phyloP scores from a whole-genome alignment of 2,113 vertebrate species.

The Sander lucioperca region DNA sequence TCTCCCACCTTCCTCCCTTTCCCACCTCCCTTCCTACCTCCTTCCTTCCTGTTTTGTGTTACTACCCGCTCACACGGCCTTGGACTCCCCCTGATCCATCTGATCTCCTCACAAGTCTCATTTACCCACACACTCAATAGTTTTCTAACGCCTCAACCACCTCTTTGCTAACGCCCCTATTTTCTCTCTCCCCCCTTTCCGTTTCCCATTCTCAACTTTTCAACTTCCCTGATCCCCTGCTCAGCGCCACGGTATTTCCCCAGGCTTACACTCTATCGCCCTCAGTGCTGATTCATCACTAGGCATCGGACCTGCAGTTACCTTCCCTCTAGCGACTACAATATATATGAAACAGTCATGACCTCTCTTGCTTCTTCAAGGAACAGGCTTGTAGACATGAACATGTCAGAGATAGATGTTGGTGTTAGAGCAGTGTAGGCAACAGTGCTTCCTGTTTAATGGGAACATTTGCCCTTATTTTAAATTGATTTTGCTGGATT shows the following conservation, averaged over 20 bases:
- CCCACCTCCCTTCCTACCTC: slow-evolving; percentile 6
- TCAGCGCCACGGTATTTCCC: slow-evolving; percentile 6
- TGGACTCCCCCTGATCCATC: slow-evolving; percentile 15
- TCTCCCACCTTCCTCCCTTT: background rate
- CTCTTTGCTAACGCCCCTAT: background rate
- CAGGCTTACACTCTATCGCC: background rate
- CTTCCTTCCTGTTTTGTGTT: slow-evolving; percentile 11
- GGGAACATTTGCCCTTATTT: slow-evolving; percentile 8
- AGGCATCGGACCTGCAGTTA: slow-evolving; percentile 8
- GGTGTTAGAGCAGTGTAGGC: background rate
- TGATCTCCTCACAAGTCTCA: slow-evolving; percentile 8
- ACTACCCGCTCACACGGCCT: slow-evolving; percentile 10
- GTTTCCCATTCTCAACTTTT: slow-evolving; percentile 47
- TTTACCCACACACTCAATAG: slow-evolving; percentile 14
- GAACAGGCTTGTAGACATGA: background rate
- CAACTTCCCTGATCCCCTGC: slow-evolving; percentile 29
- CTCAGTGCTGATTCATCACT: slow-evolving; percentile 37
- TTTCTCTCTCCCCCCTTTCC: background rate
- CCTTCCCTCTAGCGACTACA: slow-evolving; percentile 2
- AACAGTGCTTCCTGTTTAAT: background rate
- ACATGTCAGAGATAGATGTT: background rate
- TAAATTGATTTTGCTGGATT: background rate
- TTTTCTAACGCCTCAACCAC: background rate
- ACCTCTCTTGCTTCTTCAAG: background rate
- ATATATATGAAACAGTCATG: slow-evolving; percentile 8